Evolutionary conservation across 2,113 vertebrate genomes (phyloP), one percentile per base, ranked within the genome.

Genomic region (Hiodon tergisus): DNA sequence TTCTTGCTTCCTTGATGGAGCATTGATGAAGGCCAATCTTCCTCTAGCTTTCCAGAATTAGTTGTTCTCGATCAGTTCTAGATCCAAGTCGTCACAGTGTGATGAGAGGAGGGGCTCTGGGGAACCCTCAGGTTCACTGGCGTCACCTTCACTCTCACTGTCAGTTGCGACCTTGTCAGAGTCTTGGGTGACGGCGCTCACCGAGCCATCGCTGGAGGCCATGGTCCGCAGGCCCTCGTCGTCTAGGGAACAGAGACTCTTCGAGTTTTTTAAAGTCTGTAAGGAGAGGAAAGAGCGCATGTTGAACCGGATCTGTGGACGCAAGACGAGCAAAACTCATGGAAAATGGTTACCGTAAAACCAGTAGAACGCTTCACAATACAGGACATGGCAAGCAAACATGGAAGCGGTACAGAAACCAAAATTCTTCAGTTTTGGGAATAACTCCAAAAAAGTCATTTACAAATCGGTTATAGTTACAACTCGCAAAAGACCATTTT

Each of bases 11-110:
- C 31, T 16, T 17, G 13, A 9, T 46, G 16, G 61, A 5, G 31
- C 31, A 31, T 31, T 31, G 0, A 31, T 51, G 31, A 11, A 31
- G 14, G 50, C 31, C 6, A 62, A 47, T 60, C 57, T 67, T 31
- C 46, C 16, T 69, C 61, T 75, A 61, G 72, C 47, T 77, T 69
- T 59, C 71, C 59, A 77, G 72, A 66, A 6, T 91, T 88, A 91
- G 84, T 90, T 89, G 78, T 87, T 92, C 84, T 93, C 91, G 0
- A 91, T 92, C 85, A 89, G 88, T 83, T 93, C 91, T 72, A 91
- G 87, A 85, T 92, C 91, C 86, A 93, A 75, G 78, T 91, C 90
- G 0, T 81, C 78, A 4, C 80, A 87, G 82, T 85, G 89, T 76
- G 80, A 82, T 48, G 86, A 86, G 78, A 86, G 88, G 78, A 86